Percentiles rank a stretch among this genome's conserved stretches.
Conservation (phyloP, 2,797 vertebrate genomes). For the Netta rufina region DNA sequence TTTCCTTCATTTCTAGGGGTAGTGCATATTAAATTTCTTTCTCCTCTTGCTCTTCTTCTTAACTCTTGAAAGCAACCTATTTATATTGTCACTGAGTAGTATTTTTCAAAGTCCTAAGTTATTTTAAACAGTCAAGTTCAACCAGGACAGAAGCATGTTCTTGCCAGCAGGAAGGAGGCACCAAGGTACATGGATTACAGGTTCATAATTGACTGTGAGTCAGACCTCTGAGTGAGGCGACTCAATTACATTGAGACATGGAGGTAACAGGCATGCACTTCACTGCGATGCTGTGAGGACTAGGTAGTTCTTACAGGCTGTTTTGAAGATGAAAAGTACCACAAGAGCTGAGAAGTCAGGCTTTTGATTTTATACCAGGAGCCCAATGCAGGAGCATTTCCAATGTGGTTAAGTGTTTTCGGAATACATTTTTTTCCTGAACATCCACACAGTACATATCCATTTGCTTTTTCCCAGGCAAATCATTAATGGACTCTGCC, state of each 20-base stretch:
- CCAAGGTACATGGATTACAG: neutral
- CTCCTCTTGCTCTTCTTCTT: neutral
- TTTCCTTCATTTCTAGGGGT: neutral
- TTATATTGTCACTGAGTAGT: neutral
- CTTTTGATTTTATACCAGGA: neutral
- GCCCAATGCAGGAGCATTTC: neutral
- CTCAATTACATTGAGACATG: fast-evolving
- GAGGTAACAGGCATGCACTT: neutral
- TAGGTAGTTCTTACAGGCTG: neutral
- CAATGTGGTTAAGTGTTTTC: neutral
- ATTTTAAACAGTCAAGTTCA: neutral
- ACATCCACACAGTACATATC: neutral
- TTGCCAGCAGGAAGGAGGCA: neutral
- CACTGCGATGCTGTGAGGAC: neutral
- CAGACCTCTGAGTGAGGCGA: neutral
- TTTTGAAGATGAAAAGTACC: neutral
- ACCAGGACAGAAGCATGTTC: neutral
- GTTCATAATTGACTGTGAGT: neutral
- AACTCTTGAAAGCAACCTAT: neutral
- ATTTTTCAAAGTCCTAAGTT: neutral
- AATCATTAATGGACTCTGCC: neutral
- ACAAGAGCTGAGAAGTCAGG: neutral
- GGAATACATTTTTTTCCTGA: neutral
- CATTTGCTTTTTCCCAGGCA: neutral
- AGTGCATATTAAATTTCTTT: neutral